These are phyloP conservation scores for Coelopa frigida DNA, from an alignment of 1,140 invertebrate genomes.

Conservation along the genomic window DNA sequence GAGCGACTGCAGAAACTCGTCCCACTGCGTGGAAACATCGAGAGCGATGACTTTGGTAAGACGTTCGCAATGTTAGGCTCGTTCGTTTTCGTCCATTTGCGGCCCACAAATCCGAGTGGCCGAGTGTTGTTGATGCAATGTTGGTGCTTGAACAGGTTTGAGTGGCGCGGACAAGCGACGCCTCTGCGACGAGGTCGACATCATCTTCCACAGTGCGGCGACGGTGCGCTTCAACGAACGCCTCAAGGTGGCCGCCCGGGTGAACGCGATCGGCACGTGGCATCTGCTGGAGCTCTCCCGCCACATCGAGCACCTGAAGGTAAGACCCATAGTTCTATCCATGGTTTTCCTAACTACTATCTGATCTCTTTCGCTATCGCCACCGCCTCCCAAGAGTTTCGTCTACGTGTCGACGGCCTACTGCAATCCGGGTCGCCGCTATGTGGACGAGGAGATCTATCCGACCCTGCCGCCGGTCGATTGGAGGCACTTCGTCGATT, in stretches of 20 bases:
- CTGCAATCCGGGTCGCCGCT: constrained; percentile 66
- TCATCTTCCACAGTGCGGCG: constrained; percentile 83
- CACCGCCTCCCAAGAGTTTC: constrained; percentile 52
- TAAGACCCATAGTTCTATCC: too few species aligned
- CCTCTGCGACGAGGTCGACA: constrained; percentile 53
- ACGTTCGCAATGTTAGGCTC: constrained; percentile 5
- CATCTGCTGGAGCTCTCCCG: constrained; percentile 50
- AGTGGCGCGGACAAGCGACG: constrained; percentile 49
- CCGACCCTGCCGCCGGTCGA: constrained; percentile 52
- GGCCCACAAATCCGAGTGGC: too few species aligned
- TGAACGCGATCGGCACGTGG: constrained; percentile 58
- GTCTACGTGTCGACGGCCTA: constrained; percentile 85
- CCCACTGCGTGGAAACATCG: constrained; percentile 44
- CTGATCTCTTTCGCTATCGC: not conserved
- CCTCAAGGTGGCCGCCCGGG: constrained; percentile 54
- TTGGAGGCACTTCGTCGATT: constrained; percentile 54
- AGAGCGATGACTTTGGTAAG: constrained; percentile 37
- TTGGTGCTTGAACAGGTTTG: constrained; percentile 51
- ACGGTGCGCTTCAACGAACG: constrained; percentile 79
- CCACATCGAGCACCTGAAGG: constrained; percentile 65
- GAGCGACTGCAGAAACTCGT: constrained; percentile 42
- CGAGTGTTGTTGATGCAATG: too few species aligned
- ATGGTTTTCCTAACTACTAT: too few species aligned
- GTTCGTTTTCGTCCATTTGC: too few species aligned
- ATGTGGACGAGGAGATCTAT: constrained; percentile 68